Evolutionary conservation across 2,113 vertebrate species (phyloP).

Genomic region (Baryphthengus martii): DNA sequence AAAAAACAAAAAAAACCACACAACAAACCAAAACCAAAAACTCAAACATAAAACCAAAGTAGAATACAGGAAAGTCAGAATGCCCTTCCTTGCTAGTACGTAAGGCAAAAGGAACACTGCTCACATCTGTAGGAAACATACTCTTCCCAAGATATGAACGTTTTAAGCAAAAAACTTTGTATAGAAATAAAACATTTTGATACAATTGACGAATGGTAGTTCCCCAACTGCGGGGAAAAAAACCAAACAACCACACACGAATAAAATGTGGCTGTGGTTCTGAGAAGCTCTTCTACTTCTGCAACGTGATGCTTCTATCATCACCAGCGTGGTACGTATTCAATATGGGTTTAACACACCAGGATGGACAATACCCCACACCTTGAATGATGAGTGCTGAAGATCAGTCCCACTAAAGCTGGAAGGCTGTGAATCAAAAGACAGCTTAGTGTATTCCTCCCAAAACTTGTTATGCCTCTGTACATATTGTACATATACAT

Average conservation of each 20-base stretch:
- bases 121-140: not conserved
- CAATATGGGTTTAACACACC: not conserved
- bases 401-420: not conserved
- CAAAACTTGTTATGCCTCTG: not conserved
- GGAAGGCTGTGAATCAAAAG: not conserved
- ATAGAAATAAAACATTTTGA: not conserved
- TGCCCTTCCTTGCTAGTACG: not conserved
- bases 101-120: not conserved
- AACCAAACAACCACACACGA: not conserved
- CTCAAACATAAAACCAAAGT: not conserved
- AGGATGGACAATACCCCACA: not conserved
- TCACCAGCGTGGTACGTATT: fast-evolving
- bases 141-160: not conserved
- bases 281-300: not conserved
- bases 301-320: not conserved
- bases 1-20: no score
- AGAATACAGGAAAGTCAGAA: not conserved
- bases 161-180: not conserved
- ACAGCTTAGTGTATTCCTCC: not conserved
- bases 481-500: not conserved
- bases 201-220: not conserved
- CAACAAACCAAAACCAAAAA: not conserved
- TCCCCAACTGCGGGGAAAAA: not conserved
- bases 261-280: not conserved
- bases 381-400: not conserved